These are phyloP conservation scores for Oophaga pumilio DNA, from an alignment of 2,113 vertebrate species.

Conservation along the genomic window DNA sequence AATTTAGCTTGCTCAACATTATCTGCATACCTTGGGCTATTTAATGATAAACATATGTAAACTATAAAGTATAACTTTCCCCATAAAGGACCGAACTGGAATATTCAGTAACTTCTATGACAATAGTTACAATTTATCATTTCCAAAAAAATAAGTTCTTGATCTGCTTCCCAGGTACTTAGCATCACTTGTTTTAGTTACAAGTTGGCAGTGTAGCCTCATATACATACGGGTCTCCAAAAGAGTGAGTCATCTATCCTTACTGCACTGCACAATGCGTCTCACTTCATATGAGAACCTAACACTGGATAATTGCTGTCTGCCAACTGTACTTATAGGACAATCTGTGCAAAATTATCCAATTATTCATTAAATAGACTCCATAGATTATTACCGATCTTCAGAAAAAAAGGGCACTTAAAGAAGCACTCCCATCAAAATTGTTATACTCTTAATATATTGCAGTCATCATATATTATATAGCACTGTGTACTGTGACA, in stretches of 20 bases:
- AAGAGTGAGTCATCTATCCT: not conserved
- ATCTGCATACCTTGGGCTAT: not conserved
- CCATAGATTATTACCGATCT: not conserved
- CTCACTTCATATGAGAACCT: not conserved
- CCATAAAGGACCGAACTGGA: not conserved
- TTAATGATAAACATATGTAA: constrained; percentile 21
- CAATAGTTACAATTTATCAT: constrained; percentile 13
- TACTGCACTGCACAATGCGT: not conserved
- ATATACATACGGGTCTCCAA: not conserved
- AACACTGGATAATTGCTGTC: not conserved
- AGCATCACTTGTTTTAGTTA: not conserved
- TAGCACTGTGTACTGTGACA: no score
- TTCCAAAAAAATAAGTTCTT: not conserved
- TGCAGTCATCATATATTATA: no score
- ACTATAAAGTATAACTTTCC: not conserved
- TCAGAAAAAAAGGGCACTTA: not conserved
- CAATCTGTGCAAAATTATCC: not conserved
- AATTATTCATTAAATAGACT: not conserved
- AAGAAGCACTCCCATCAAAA: no score
- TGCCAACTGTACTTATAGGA: not conserved
- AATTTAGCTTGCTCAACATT: not conserved
- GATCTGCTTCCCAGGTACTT: constrained; percentile 15
- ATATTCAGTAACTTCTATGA: not conserved
- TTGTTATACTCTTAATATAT: no score
- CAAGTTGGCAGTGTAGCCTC: not conserved